These are phyloP conservation scores for Orgyia antiqua DNA, from an alignment of 2,888 invertebrate species.

Conservation along the genomic window DNA sequence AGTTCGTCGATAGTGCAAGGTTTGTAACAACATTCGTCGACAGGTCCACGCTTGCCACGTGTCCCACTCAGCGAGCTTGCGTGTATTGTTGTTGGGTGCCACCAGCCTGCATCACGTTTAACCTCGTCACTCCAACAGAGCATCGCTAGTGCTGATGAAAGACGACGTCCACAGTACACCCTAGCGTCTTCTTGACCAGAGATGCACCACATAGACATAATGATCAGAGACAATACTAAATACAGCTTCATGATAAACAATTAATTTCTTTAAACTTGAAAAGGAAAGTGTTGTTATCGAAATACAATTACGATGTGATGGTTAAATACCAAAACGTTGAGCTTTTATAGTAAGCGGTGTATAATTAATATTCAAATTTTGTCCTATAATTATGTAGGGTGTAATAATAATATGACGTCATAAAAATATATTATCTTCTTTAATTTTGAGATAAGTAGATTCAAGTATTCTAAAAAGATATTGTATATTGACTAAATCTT, in stretches of 20 bases:
- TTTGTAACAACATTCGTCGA: conserved; percentile 20
- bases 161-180: neutral
- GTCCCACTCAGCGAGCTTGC: neutral
- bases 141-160: neutral
- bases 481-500: no score
- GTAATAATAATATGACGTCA: no score
- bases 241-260: neutral
- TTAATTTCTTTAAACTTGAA: no score
- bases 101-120: conserved; percentile 2
- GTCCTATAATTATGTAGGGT: no score
- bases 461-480: no score
- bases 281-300: no score
- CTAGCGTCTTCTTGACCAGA: neutral
- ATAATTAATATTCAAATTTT: no score
- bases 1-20: conserved; percentile 3
- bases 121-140: conserved; percentile 1
- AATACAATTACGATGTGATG: no score
- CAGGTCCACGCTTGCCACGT: conserved; percentile 3
- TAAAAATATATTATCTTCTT: no score
- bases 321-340: no score
- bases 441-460: no score
- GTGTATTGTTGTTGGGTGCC: neutral
- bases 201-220: neutral
- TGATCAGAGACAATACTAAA: neutral
- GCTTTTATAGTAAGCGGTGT: no score